Percentiles rank a stretch among this genome's conserved stretches.
These are phyloP conservation scores for Panorpa germanica DNA, from an alignment of 2,888 invertebrate species.

Conservation along the genomic window DNA sequence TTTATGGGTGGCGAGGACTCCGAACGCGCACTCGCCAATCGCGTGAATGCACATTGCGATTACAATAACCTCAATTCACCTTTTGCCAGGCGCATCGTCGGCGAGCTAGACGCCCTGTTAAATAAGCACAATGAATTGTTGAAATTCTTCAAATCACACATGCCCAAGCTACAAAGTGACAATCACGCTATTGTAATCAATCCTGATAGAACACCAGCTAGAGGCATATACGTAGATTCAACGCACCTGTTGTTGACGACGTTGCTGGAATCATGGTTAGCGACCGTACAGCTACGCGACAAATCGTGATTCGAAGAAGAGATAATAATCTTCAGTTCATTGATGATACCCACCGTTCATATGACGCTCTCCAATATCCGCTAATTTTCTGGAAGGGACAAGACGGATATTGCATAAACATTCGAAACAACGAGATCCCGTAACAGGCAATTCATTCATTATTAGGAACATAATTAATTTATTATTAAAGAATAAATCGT, in stretches of 20 bases:
- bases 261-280: slow-evolving; percentile 17
- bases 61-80: no score
- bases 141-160: slow-evolving; percentile 17
- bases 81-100: slow-evolving; percentile 14
- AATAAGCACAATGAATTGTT: slow-evolving; percentile 17
- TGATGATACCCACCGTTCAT: slow-evolving; percentile 15
- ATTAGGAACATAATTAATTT: no score
- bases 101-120: slow-evolving; percentile 14
- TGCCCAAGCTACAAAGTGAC: slow-evolving; percentile 16
- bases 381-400: slow-evolving; percentile 15
- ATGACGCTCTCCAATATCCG: slow-evolving; percentile 16
- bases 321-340: slow-evolving; percentile 14
- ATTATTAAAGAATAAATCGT: no score
- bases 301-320: slow-evolving; percentile 14
- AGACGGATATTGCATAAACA: slow-evolving; percentile 14
- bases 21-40: no score
- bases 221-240: slow-evolving; percentile 19
- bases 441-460: no score
- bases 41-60: no score
- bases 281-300: slow-evolving; percentile 12
- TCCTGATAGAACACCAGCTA: slow-evolving; percentile 17
- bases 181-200: slow-evolving; percentile 16
- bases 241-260: slow-evolving; percentile 17
- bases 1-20: no score
- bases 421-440: no score